A percentile compares a stretch with the other conserved stretches of the same genome.
phyloP scores from a whole-genome alignment of 2,797 vertebrate species.

The Lepilemur septentrionalis region DNA sequence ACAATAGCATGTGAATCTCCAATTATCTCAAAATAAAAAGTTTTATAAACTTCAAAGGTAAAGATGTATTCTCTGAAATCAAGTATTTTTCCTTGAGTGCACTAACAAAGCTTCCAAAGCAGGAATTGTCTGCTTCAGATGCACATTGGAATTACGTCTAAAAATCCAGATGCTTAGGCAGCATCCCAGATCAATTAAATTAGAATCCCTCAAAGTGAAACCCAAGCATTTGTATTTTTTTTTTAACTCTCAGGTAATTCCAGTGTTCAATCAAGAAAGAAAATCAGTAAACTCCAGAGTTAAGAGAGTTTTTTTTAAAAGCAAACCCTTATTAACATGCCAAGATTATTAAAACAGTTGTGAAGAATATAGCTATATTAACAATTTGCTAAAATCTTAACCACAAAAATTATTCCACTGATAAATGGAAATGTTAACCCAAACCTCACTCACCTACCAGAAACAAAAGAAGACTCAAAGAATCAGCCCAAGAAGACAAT shows the following conservation, averaged over 20 bases:
- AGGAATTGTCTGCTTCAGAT: constrained; percentile 5
- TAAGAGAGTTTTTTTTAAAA: background rate
- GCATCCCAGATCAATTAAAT: background rate
- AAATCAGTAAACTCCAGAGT: background rate
- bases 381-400: constrained; percentile 50
- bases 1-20: background rate
- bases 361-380: background rate
- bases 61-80: constrained; percentile 22
- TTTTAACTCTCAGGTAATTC: constrained; percentile 1
- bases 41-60: constrained; percentile 20
- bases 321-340: background rate
- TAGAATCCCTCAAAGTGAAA: background rate
- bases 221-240: background rate
- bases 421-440: background rate
- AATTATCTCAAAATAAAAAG: constrained; percentile 31
- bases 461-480: constrained; percentile 24
- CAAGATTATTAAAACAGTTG: background rate
- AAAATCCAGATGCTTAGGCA: background rate
- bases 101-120: background rate
- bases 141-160: background rate
- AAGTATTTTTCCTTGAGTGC: background rate
- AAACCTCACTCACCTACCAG: constrained; percentile 5
- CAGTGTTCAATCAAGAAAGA: background rate
- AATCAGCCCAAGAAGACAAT: background rate
- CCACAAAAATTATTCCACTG: background rate